Evolutionary conservation across 2,888 invertebrate species (phyloP).

Genomic region (Calliphora vomitoria): DNA sequence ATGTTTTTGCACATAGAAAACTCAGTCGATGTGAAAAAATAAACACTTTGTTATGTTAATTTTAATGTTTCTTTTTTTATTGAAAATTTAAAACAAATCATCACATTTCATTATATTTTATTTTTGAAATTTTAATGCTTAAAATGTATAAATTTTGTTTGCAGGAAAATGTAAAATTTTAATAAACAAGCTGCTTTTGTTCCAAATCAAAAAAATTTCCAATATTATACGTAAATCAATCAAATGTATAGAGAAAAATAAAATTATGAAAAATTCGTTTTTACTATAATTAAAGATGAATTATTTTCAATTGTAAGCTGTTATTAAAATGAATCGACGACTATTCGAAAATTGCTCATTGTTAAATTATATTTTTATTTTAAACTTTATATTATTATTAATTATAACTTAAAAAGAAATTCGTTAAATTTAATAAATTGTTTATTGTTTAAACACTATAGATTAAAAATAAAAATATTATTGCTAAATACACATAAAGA

Average conservation of each 20-base stretch:
- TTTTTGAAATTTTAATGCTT: not conserved
- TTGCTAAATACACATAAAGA: constrained; percentile 44
- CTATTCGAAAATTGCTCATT: not conserved
- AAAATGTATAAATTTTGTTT: not conserved
- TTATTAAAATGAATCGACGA: not conserved
- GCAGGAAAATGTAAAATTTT: not conserved
- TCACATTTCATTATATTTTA: not conserved
- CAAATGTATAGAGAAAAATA: not conserved
- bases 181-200: not conserved
- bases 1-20: too few species aligned
- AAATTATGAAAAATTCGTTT: not conserved
- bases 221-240: not conserved
- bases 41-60: not conserved
- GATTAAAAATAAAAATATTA: constrained; percentile 58
- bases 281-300: not conserved
- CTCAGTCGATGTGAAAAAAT: not conserved
- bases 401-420: constrained; percentile 64
- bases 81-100: not conserved
- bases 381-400: constrained; percentile 38
- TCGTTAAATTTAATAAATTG: constrained; percentile 56
- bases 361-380: constrained; percentile 27
- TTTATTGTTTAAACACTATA: constrained; percentile 50
- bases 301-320: not conserved
- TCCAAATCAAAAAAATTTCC: not conserved
- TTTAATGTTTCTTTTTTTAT: not conserved